Evolutionary conservation across 2,113 vertebrate species (phyloP), one percentile per base, ranked within the genome.

Genomic region (Thermophis baileyi): DNA sequence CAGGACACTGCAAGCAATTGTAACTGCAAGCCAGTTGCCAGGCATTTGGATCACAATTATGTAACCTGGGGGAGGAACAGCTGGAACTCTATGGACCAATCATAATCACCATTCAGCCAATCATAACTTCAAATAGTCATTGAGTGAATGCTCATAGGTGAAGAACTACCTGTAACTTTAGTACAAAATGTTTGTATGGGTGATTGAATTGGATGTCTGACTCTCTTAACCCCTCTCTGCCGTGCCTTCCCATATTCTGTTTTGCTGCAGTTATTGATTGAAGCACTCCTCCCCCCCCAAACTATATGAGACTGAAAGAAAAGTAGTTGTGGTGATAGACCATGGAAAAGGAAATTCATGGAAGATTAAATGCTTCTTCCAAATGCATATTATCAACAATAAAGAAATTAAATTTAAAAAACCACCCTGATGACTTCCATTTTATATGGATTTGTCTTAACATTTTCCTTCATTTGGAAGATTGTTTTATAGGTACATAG

Each of bases 401-500:
- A n/a, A 49, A 60, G 14, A 30, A 74, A 35, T 50, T 22, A 24
- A 9, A 44, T 93, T 30, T 86, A 8, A n/a, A 47, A 63, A 60
- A 81, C 25, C 27, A 14, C 20, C 30, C 27, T 53, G 12, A 12
- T 51, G 54, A 12, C 40, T 35, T 25, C 74, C 46, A 7, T 63
- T 46, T n/a, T 6, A 89, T 51, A 12, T 46, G 40, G 69, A 85
- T 53, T 91, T 7, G 2, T 20, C 22, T 54, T 91, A 24, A 51
- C 20, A 4, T 92, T 89, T 93, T 47, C 22, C 87, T 74, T 93
- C 93, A 93, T 95, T 92, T 91, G 95, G 92, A 95, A 54, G 74
- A 93, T 87, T 69, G 87, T 93, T 60, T 22, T 54, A 10, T 81
- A 49, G 92, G 90, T 30, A 92, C 63, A 89, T 44, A 90, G 69